Percentiles rank a stretch among this genome's conserved stretches.
Conservation (phyloP, 2,797 vertebrate genomes). For the Centroberyx gerrardi region DNA sequence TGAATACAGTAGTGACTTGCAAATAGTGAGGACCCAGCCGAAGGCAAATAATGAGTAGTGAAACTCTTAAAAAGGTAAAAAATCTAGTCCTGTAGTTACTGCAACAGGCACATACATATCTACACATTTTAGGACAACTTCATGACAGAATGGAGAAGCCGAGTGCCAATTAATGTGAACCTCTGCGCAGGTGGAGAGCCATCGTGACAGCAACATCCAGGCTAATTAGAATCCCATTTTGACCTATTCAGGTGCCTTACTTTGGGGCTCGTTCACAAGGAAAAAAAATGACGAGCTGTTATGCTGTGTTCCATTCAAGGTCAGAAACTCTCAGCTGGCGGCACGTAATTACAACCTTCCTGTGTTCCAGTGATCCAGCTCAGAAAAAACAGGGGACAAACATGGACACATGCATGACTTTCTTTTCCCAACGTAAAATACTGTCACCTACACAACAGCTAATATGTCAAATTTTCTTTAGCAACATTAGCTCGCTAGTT, state of each 20-base stretch:
- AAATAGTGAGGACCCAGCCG: not conserved
- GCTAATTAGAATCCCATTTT: too few relatives aligned
- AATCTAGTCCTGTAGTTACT: not conserved
- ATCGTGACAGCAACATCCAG: not conserved
- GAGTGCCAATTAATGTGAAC: constrained; percentile 1
- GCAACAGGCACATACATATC: not conserved
- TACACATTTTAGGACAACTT: not conserved
- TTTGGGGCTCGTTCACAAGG: not conserved
- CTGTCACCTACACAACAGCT: too few relatives aligned
- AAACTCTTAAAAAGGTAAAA: not conserved
- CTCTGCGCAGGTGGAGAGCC: not conserved
- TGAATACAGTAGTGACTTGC: not conserved
- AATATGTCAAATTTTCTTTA: too few relatives aligned
- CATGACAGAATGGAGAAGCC: not conserved
- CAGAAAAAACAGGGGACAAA: too few relatives aligned
- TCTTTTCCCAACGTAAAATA: too few relatives aligned
- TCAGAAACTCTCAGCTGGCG: too few relatives aligned
- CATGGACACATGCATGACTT: too few relatives aligned
- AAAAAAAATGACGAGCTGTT: not conserved
- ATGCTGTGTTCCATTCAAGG: too few relatives aligned
- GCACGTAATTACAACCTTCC: too few relatives aligned
- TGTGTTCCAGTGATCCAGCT: too few relatives aligned
- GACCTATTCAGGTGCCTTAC: not conserved
- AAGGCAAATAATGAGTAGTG: not conserved
- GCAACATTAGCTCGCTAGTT: too few relatives aligned